Evolutionary conservation across 2,888 invertebrate genomes (phyloP).

Genomic region (Synanthedon formicaeformis): DNA sequence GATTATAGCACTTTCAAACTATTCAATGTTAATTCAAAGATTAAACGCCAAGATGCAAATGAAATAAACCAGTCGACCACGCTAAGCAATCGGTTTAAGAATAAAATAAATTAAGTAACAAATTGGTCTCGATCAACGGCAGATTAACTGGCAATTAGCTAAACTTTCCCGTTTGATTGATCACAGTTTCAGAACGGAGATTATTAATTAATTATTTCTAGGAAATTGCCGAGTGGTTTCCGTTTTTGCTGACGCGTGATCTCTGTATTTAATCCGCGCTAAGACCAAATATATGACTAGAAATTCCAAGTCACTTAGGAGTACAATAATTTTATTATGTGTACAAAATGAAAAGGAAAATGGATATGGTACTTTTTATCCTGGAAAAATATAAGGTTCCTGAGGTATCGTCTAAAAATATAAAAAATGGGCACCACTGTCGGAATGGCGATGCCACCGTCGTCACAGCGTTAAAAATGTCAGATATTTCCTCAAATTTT

Average conservation of each 20-base stretch:
- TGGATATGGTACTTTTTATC: too few species aligned
- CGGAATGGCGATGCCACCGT: too few species aligned
- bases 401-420: too few species aligned
- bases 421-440: too few species aligned
- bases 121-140: constrained; percentile 22
- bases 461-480: too few species aligned
- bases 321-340: too few species aligned
- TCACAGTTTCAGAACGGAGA: constrained; percentile 15
- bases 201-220: constrained; percentile 24
- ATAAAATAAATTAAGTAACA: constrained; percentile 23
- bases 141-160: constrained; percentile 26
- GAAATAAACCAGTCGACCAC: neutral
- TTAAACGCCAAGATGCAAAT: neutral
- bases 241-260: constrained; percentile 9
- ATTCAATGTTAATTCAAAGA: neutral
- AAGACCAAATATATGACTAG: neutral
- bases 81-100: constrained; percentile 16
- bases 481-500: too few species aligned
- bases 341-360: too few species aligned
- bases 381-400: too few species aligned
- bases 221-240: constrained; percentile 7
- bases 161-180: constrained; percentile 22
- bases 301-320: too few species aligned
- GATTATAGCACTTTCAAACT: too few species aligned
- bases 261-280: neutral